phyloP scores from a whole-genome alignment of 1,140 invertebrate species.

The Drosophila lacteicornis region DNA sequence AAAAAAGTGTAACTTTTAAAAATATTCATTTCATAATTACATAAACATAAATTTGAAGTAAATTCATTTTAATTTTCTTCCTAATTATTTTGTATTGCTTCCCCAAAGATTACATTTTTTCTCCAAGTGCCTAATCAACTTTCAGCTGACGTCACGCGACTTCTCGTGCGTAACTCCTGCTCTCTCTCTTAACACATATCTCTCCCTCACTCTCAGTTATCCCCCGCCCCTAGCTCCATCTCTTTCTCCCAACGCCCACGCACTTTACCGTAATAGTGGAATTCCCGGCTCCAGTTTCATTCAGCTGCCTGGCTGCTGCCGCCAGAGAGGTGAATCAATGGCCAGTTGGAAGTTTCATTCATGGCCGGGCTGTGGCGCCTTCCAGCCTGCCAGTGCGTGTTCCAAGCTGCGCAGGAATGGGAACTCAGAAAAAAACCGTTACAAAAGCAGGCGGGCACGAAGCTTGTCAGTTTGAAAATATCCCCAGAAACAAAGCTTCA shows the following conservation, averaged over 20 bases:
- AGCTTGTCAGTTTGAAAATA: neutral
- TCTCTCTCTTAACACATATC: neutral
- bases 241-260: conserved; percentile 15
- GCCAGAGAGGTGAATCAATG: conserved; percentile 22
- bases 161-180: conserved; percentile 27
- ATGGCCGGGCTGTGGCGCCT: conserved; percentile 8
- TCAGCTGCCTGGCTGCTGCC: conserved; percentile 12
- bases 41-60: no score
- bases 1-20: no score
- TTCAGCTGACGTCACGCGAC: conserved; percentile 37
- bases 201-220: neutral
- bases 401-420: conserved; percentile 38
- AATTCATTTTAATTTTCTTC: no score
- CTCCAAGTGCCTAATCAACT: neutral
- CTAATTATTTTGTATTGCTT: neutral
- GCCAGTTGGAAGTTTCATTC: conserved; percentile 44
- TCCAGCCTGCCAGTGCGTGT: conserved; percentile 40
- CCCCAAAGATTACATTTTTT: neutral
- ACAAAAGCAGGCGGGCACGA: conserved; percentile 6
- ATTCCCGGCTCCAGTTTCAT: conserved; percentile 48
- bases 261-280: conserved; percentile 28
- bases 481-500: no score
- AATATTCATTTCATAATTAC: no score
- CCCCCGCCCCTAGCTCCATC: neutral
- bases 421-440: conserved; percentile 5